Evolutionary conservation across 2,888 invertebrate genomes (phyloP).

Genomic region (Timema podura): DNA sequence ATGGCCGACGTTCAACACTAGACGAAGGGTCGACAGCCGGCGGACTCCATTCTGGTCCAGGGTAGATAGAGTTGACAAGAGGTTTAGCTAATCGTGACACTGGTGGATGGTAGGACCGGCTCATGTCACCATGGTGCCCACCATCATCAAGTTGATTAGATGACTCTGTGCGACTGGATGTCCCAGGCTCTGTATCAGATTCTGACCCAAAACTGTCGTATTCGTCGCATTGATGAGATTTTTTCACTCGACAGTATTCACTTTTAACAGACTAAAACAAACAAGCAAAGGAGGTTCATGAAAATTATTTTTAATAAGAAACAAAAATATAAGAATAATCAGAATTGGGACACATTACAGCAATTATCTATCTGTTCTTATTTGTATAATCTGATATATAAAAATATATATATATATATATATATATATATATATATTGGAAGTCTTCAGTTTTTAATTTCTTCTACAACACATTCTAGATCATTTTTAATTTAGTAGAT

Average conservation of each 20-base stretch:
- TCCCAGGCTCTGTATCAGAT: slow-evolving; percentile 34
- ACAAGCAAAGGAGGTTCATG: background rate
- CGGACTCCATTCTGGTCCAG: slow-evolving; percentile 32
- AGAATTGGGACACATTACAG: background rate
- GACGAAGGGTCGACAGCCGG: slow-evolving; percentile 29
- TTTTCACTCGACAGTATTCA: slow-evolving; percentile 29
- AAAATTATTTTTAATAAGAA: no score
- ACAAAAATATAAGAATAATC: background rate
- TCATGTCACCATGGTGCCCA: slow-evolving; percentile 21
- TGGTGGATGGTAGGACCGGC: slow-evolving; percentile 23
- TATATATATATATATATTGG: no score
- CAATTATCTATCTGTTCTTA: no score
- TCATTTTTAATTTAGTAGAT: no score
- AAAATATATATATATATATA: no score
- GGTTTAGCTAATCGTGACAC: slow-evolving; percentile 20
- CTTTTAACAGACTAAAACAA: slow-evolving; percentile 27
- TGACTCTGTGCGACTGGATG: slow-evolving; percentile 34
- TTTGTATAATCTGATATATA: no score
- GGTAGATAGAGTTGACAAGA: slow-evolving; percentile 21
- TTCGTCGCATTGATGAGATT: slow-evolving; percentile 28
- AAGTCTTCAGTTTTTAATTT: no score
- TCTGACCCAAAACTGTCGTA: slow-evolving; percentile 34
- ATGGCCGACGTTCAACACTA: no score
- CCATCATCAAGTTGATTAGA: slow-evolving; percentile 34
- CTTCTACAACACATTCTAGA: no score